Base-by-base conservation (phyloP, 1,140 invertebrate genomes). In the Pseudobourletiella spinata region DNA sequence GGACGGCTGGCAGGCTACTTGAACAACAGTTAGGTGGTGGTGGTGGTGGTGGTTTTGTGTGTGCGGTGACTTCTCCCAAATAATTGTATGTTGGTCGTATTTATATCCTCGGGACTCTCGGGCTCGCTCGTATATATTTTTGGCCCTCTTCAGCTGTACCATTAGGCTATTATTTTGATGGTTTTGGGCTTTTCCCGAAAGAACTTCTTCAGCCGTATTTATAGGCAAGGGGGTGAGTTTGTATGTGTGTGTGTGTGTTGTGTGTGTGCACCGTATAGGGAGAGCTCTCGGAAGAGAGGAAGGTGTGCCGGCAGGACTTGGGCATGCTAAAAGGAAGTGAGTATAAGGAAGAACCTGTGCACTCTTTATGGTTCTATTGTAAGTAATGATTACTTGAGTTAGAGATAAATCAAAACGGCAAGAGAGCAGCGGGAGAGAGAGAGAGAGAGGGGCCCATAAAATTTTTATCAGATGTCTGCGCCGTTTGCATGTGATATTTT, bases 381-480 rank as follows among this genome's bases (percentile, higher is more conserved):
- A 55, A 30, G 44, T 64, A 64, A 59, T 64, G 50, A 64, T 64
- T 64, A 64, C 50, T 64, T 64, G 48, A 64, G 44, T 42, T 16
- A 39, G 22, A 64, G 63, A 64, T 64, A 64, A 64, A 64, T 64
- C 63, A 64, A 64, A 63, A 64, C 52, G 57, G 57, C 50, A 59
- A 57, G 43, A 55, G 29, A 28, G 39, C 28, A 3, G 29, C 18
- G 26, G 46, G 61, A 42, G 15, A 54, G 28, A 55, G 52, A 3
- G 29, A 24, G 26, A 55, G 61, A 42, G 15, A 54, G 26, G 24
- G 16, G 46, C 48, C 57, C 57, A 64, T 64, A 64, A 64, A 64
- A 64, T 64, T 55, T 50, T 64, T 64, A 64, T 64, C 63, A 64
- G 63, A 59, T 59, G 50, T 6, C 52, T 56, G 26, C 51, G 46